Percentiles rank a stretch among this genome's conserved stretches.
phyloP scores from a whole-genome alignment of 2,888 invertebrate genomes.

The Tachina fera region DNA sequence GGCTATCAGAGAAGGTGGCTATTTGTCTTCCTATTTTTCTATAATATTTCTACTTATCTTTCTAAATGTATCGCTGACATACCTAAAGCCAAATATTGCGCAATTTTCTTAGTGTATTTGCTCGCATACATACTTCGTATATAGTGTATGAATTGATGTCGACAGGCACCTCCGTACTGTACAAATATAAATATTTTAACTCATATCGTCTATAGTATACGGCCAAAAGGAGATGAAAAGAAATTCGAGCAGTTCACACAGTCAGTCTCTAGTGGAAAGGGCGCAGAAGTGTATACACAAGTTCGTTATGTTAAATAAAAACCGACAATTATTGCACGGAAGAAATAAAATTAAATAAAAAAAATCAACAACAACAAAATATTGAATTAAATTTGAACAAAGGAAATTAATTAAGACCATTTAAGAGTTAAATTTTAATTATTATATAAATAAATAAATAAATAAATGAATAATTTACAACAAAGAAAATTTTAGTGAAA shows the following conservation, averaged over 20 bases:
- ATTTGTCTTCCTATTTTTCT: too few relatives aligned
- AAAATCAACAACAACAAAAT: conserved; percentile 25
- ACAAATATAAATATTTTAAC: conserved; percentile 17
- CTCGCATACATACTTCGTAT: conserved; percentile 41
- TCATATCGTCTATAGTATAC: conserved; percentile 37
- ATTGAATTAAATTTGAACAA: conserved; percentile 11
- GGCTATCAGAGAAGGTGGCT: too few relatives aligned
- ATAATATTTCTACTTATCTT: too few relatives aligned
- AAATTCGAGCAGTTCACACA: conserved; percentile 58
- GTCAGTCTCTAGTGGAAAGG: conserved; percentile 67
- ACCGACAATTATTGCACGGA: conserved; percentile 58
- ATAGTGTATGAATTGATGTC: conserved; percentile 41
- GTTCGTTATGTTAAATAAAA: conserved; percentile 63
- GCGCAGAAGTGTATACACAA: conserved; percentile 68
- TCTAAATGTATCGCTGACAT: too few relatives aligned
- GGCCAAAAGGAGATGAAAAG: conserved; percentile 47
- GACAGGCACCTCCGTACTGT: conserved; percentile 56
- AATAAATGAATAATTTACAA: background rate
- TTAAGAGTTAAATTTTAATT: conserved; percentile 7
- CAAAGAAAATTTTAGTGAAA: background rate
- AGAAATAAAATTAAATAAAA: conserved; percentile 45
- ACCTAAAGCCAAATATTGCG: background rate
- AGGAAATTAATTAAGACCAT: conserved; percentile 12
- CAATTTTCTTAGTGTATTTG: conserved; percentile 46
- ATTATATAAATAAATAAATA: background rate